Conservation (phyloP, 2,113 vertebrate genomes). For the Protobothrops mucrosquamatus region DNA sequence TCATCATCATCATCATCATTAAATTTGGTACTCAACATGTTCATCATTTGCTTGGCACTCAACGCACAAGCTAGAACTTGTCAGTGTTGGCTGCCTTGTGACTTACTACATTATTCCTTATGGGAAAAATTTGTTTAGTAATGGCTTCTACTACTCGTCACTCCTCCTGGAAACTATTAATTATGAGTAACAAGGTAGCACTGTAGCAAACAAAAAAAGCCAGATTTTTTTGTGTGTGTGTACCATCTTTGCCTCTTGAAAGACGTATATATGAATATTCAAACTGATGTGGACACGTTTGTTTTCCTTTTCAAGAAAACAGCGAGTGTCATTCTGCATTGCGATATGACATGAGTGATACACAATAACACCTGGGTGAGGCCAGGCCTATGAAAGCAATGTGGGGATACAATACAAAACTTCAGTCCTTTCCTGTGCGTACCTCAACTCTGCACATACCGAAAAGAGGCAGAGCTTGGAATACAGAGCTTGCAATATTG, state of each 20-base stretch:
- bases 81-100: neutral
- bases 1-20: neutral
- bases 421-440: no score
- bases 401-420: neutral
- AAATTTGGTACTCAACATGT: neutral
- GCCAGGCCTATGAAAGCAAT: neutral
- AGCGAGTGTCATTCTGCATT: neutral
- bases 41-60: neutral
- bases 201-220: no score
- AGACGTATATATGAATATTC: neutral
- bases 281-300: neutral
- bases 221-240: no score
- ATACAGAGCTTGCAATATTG: no score
- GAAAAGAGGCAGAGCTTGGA: no score
- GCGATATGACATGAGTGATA: neutral
- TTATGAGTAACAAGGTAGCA: no score
- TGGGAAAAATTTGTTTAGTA: no score
- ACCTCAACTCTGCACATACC: no score
- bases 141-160: no score
- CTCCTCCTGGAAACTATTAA: no score
- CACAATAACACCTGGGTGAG: neutral
- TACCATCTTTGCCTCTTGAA: neutral
- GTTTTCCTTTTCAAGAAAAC: neutral
- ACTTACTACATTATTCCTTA: neutral
- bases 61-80: neutral